Conservation (phyloP, 2,797 vertebrate species). For the Sebastolobus alascanus region DNA sequence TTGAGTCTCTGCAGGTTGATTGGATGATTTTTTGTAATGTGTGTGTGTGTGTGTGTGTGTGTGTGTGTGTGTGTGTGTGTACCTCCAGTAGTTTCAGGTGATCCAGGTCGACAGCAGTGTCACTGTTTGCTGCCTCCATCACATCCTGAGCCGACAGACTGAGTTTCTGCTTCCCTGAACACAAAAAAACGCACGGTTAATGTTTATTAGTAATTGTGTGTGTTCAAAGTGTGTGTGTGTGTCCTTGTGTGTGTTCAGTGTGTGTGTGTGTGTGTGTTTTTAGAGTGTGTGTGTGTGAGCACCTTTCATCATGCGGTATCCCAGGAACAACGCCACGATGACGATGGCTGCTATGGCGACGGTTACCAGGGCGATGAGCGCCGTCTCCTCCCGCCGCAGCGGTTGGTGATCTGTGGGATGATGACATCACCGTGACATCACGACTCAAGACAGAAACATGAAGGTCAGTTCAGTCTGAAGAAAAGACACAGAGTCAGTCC, state of each 20-base stretch:
- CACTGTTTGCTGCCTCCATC: slow-evolving; percentile 91
- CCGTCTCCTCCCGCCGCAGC: slow-evolving; percentile 88
- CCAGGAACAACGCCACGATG: slow-evolving; percentile 90
- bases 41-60: not conserved
- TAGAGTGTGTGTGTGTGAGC: not conserved
- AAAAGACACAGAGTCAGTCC: no score
- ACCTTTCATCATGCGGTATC: slow-evolving; percentile 95
- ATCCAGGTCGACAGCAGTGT: slow-evolving; percentile 91
- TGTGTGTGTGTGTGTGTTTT: slow-evolving; percentile 17
- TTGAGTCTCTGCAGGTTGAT: no score
- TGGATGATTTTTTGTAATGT: no score
- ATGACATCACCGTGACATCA: slow-evolving; percentile 33
- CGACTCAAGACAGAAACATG: not conserved
- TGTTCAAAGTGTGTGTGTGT: not conserved
- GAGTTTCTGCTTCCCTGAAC: slow-evolving; percentile 61
- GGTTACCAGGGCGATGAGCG: slow-evolving; percentile 90
- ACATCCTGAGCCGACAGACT: slow-evolving; percentile 86
- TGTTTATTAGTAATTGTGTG: not conserved
- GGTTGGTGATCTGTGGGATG: slow-evolving; percentile 84
- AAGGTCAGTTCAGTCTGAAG: no score
- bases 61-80: slow-evolving; percentile 14
- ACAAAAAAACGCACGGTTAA: not conserved
- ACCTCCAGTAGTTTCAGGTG: slow-evolving; percentile 86
- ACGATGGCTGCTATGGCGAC: slow-evolving; percentile 90
- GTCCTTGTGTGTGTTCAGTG: not conserved